Conservation (phyloP, 2,797 vertebrate species). For the Salarias fasciatus region DNA sequence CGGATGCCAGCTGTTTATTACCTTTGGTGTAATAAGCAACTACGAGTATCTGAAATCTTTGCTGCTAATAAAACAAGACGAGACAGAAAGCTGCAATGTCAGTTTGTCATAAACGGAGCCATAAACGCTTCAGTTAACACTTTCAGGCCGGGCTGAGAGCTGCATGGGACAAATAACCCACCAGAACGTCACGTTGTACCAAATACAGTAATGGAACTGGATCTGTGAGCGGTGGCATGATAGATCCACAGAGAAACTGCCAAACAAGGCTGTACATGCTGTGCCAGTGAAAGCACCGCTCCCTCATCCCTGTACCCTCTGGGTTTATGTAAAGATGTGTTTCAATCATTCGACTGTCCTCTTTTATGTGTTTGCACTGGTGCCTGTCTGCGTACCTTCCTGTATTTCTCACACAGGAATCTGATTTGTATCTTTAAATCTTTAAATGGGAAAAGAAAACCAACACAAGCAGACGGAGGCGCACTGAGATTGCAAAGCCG, state of each 20-base stretch:
- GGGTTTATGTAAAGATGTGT: conserved; percentile 41
- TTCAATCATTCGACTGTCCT: conserved; percentile 22
- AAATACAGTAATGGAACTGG: too few relatives aligned
- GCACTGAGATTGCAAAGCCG: too few relatives aligned
- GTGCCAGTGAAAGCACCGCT: conserved; percentile 25
- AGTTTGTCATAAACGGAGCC: conserved; percentile 13
- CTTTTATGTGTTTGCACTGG: too few relatives aligned
- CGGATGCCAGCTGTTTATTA: conserved; percentile 17
- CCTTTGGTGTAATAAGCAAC: conserved; percentile 10
- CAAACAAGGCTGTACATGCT: conserved; percentile 15
- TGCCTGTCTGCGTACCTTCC: too few relatives aligned
- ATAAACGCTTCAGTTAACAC: conserved; percentile 29
- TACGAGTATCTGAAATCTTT: conserved; percentile 8
- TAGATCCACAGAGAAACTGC: not conserved
- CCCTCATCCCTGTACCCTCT: conserved; percentile 32
- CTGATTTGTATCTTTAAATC: not conserved
- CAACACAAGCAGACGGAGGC: too few relatives aligned
- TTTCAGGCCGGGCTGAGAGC: not conserved
- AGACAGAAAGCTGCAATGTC: conserved; percentile 6
- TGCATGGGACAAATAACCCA: too few relatives aligned
- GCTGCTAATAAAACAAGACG: conserved; percentile 44
- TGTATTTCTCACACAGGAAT: too few relatives aligned
- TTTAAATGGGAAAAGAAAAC: too few relatives aligned
- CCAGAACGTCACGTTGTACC: too few relatives aligned
- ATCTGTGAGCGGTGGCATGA: too few relatives aligned